These are phyloP conservation scores for Epinephelus awoara DNA, from an alignment of 2,797 vertebrate genomes.

Conservation along the genomic window DNA sequence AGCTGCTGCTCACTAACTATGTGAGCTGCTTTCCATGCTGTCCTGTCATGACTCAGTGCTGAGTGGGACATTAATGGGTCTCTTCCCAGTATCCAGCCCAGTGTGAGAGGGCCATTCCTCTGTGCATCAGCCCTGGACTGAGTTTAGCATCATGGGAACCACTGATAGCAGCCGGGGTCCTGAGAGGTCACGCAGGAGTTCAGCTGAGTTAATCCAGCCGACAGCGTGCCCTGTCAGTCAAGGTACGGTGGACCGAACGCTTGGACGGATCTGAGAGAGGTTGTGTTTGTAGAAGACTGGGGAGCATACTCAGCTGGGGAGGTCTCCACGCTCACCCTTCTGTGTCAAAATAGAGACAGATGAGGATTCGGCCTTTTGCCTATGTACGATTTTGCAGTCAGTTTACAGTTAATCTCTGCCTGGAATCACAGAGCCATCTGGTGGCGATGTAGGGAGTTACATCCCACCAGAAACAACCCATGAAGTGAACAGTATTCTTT, in stretches of 20 bases:
- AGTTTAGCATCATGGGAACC: constrained; percentile 58
- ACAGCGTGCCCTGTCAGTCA: constrained; percentile 41
- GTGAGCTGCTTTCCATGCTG: constrained; percentile 12
- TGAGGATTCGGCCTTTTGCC: constrained; percentile 20
- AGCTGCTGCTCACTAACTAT: constrained; percentile 48
- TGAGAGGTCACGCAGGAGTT: constrained; percentile 53
- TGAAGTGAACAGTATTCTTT: neutral
- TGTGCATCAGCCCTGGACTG: constrained; percentile 19
- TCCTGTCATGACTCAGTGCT: constrained; percentile 65
- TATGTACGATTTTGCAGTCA: neutral
- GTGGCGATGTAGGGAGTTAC: constrained; percentile 37
- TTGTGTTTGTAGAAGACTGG: constrained; percentile 13
- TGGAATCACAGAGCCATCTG: constrained; percentile 44
- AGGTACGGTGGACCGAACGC: neutral
- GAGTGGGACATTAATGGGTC: constrained; percentile 45
- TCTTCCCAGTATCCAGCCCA: constrained; percentile 30
- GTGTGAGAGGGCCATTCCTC: constrained; percentile 32
- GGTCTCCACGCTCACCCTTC: constrained; percentile 20
- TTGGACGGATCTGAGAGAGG: constrained; percentile 3
- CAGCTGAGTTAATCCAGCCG: constrained; percentile 54
- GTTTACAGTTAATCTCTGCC: neutral
- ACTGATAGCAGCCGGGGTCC: constrained; percentile 53
- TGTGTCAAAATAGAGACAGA: constrained; percentile 5
- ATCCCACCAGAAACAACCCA: neutral
- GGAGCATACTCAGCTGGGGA: constrained; percentile 12